These are phyloP conservation scores for Drosophila histrio DNA, from an alignment of 2,888 invertebrate genomes.

Conservation along the genomic window DNA sequence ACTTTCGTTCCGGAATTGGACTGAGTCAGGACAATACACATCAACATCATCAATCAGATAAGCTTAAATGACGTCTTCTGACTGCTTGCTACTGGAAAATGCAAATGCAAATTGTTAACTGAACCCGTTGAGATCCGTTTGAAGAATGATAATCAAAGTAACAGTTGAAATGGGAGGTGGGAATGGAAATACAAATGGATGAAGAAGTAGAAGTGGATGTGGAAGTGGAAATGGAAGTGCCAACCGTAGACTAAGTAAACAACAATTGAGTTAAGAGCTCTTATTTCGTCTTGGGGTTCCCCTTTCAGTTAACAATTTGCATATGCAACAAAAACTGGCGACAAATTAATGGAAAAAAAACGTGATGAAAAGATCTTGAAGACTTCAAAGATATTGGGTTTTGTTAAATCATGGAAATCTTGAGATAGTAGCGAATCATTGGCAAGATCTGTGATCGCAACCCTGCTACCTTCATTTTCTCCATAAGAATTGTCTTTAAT, in stretches of 20 bases:
- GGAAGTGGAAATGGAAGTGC: slow-evolving; percentile 48
- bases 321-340: slow-evolving; percentile 53
- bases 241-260: slow-evolving; percentile 63
- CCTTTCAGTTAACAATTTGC: slow-evolving; percentile 38
- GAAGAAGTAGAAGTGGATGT: neutral
- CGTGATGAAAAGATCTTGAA: neutral
- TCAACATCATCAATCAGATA: slow-evolving; percentile 81
- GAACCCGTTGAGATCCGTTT: slow-evolving; percentile 61
- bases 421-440: neutral
- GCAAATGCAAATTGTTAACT: slow-evolving; percentile 75
- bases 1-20: slow-evolving; percentile 36
- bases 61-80: slow-evolving; percentile 72
- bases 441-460: neutral
- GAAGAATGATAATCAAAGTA: slow-evolving; percentile 68
- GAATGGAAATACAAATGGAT: slow-evolving; percentile 35
- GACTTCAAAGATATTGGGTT: neutral
- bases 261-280: slow-evolving; percentile 36
- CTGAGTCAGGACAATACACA: slow-evolving; percentile 46
- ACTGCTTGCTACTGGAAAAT: slow-evolving; percentile 53
- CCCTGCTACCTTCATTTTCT: neutral
- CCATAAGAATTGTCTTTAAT: neutral
- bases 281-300: slow-evolving; percentile 7
- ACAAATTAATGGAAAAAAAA: slow-evolving; percentile 41
- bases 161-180: slow-evolving; percentile 45
- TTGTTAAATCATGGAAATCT: neutral